phyloP scores from a whole-genome alignment of 2,113 vertebrate species.

The Megaceryle maxima region DNA sequence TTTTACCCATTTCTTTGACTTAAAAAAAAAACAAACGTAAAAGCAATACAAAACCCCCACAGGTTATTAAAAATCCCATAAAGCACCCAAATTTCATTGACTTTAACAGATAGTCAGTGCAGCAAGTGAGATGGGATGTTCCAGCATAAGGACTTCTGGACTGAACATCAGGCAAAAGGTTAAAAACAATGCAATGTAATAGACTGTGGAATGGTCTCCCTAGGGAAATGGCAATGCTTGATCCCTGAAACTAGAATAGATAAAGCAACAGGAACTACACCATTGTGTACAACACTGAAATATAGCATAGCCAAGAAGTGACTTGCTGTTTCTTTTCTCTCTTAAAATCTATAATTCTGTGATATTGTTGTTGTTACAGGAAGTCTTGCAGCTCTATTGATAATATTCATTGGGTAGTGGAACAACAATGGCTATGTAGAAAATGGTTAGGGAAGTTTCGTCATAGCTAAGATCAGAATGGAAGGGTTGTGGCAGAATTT shows the following conservation, averaged over 20 bases:
- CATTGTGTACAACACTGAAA: background rate
- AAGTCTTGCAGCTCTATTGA: background rate
- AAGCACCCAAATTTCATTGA: background rate
- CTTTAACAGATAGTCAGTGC: background rate
- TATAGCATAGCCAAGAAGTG: background rate
- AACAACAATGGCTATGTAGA: background rate
- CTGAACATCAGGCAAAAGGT: background rate
- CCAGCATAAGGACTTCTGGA: background rate
- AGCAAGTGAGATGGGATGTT: background rate
- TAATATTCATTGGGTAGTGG: background rate
- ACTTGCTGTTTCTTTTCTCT: slow-evolving; percentile 1
- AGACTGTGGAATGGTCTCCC: background rate
- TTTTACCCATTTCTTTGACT: background rate
- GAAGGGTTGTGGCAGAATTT: background rate
- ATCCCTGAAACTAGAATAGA: background rate
- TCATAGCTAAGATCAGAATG: background rate
- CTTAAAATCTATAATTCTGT: slow-evolving; percentile 1
- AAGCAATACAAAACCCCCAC: fast-evolving
- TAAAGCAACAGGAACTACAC: background rate
- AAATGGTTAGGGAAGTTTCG: background rate
- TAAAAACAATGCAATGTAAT: background rate
- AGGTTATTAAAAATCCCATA: background rate
- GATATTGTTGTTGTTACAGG: background rate
- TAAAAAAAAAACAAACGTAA: background rate
- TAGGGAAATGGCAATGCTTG: background rate